Evolutionary conservation across 2,113 vertebrate species (phyloP).

Genomic region (Gymnorhina tibicen): DNA sequence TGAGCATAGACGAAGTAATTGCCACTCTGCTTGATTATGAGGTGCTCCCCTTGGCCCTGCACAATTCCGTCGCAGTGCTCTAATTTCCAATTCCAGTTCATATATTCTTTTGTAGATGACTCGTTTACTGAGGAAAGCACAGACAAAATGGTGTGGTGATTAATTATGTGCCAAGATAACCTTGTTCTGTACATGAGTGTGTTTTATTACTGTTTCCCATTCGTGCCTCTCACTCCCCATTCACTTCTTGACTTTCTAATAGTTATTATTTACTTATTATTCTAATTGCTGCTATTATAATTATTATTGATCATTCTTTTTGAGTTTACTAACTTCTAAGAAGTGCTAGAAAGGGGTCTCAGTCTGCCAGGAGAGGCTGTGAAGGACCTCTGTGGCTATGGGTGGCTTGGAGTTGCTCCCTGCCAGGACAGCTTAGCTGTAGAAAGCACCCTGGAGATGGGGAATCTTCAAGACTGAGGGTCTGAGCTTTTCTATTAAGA

Average conservation of each 20-base stretch:
- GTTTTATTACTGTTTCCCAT: background rate
- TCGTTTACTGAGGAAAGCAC: background rate
- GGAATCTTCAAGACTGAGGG: background rate
- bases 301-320: background rate
- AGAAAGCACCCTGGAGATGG: background rate
- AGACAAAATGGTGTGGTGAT: background rate
- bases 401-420: background rate
- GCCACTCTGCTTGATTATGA: background rate
- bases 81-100: background rate
- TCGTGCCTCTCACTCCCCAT: background rate
- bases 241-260: background rate
- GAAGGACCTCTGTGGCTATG: background rate
- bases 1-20: constrained; percentile 19
- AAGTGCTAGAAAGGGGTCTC: background rate
- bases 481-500: background rate
- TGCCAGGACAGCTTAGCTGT: background rate
- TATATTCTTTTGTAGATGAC: accelerated
- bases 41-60: background rate
- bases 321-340: background rate
- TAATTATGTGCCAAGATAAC: background rate
- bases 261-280: background rate
- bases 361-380: background rate
- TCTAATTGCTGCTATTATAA: background rate
- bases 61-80: background rate
- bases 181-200: background rate